Conservation (phyloP, 37 sponge, comb jelly and placozoan species). For the Beroe forskalii region DNA sequence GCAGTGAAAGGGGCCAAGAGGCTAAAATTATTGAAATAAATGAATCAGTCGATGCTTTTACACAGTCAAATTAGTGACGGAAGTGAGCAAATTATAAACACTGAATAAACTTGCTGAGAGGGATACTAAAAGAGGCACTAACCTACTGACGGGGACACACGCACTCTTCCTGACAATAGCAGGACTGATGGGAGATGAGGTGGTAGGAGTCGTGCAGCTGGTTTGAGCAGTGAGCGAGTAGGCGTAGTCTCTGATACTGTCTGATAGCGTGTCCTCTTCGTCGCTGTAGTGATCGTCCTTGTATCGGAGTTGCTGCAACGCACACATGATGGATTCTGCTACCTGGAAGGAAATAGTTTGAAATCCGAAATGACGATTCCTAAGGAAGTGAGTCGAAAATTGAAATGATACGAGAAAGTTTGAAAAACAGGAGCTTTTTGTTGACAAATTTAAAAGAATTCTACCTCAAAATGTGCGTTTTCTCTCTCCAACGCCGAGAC, state of each 20-base stretch:
- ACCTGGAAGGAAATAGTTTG: background rate
- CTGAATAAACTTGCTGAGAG: no score
- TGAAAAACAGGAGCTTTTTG: no score
- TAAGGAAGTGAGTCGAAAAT: no score
- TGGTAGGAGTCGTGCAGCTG: background rate
- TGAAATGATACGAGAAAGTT: no score
- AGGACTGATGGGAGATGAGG: slow-evolving; percentile 18
- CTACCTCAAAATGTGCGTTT: slow-evolving; percentile 55
- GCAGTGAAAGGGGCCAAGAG: no score
- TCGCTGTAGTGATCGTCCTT: background rate
- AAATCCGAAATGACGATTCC: no score
- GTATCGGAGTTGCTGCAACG: slow-evolving; percentile 35
- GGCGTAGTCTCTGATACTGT: slow-evolving; percentile 49
- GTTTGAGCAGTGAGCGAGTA: background rate
- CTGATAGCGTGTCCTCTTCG: background rate
- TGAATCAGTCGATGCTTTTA: no score
- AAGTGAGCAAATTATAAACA: no score
- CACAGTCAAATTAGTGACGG: no score
- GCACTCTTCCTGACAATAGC: slow-evolving; percentile 52
- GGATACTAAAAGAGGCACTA: no score
- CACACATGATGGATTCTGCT: background rate
- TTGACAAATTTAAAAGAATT: no score
- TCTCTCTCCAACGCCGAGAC: slow-evolving; percentile 34
- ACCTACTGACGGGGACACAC: background rate
- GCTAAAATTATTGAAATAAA: no score